phyloP scores from a whole-genome alignment of 2,888 invertebrate genomes.

The Hyppa rectilinea region DNA sequence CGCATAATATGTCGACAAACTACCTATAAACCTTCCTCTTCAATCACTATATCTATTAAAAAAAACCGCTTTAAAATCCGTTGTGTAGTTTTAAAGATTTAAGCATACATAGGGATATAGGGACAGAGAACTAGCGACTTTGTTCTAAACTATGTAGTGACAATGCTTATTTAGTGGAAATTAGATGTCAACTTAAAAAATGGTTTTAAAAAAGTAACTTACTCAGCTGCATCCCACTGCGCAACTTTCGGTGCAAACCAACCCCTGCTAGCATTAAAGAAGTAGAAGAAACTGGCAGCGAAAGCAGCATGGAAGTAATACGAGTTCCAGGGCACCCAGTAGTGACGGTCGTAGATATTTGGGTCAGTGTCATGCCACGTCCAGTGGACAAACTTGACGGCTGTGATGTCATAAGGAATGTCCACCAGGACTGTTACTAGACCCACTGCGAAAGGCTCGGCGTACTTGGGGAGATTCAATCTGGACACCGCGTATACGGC shows the following conservation, averaged over 20 bases:
- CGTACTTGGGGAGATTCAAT: conserved; percentile 89
- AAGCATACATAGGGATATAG: too few species aligned
- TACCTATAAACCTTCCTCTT: too few species aligned
- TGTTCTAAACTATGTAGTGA: too few species aligned
- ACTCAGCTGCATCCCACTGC: conserved; percentile 91
- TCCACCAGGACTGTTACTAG: conserved; percentile 93
- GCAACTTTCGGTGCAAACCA: conserved; percentile 88
- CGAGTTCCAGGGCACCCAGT: conserved; percentile 96
- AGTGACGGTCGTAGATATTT: conserved; percentile 93
- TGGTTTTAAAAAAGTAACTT: conserved; percentile 59
- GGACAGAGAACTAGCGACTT: too few species aligned
- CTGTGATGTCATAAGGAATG: conserved; percentile 95
- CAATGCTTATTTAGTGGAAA: neutral
- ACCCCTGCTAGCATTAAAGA: conserved; percentile 91
- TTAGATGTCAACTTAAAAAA: neutral
- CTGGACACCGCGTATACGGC: conserved; percentile 90
- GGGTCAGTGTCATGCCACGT: conserved; percentile 95
- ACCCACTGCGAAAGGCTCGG: conserved; percentile 93
- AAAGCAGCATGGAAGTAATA: conserved; percentile 95
- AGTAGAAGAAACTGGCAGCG: conserved; percentile 93
- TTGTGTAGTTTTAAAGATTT: too few species aligned
- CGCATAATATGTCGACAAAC: too few species aligned
- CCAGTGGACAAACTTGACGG: conserved; percentile 95
- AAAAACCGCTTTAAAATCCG: too few species aligned
- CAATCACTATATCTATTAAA: too few species aligned